Conservation (phyloP, 2,113 vertebrate genomes). For the Lampris incognitus region DNA sequence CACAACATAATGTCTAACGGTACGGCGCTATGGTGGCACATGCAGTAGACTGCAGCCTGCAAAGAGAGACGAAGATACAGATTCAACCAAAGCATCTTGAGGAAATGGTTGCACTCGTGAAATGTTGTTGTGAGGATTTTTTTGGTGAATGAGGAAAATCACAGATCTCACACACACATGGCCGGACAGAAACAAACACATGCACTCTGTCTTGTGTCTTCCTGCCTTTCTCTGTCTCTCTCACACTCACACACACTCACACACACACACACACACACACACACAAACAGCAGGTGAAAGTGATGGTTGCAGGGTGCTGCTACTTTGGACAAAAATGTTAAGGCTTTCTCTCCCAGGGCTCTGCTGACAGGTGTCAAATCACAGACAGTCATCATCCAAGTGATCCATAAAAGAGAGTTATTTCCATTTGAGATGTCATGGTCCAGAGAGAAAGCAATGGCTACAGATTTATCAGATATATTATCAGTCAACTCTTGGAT, state of each 20-base stretch:
- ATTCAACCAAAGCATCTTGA: too few species aligned
- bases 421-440: not conserved
- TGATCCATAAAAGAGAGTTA: constrained; percentile 8
- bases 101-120: too few species aligned
- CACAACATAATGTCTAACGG: not conserved
- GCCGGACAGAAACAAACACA: too few species aligned
- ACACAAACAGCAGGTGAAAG: not conserved
- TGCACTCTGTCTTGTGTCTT: too few species aligned
- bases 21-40: not conserved
- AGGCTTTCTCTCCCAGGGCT: not conserved
- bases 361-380: constrained; percentile 32
- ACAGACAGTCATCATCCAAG: not conserved
- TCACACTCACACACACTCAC: too few species aligned
- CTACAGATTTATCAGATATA: not conserved
- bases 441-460: too few species aligned
- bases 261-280: not conserved
- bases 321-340: not conserved
- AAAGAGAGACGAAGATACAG: too few species aligned
- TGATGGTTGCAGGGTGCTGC: not conserved
- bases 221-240: too few species aligned
- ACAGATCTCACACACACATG: too few species aligned
- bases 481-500: not conserved
- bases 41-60: not conserved
- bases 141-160: too few species aligned
- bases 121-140: too few species aligned